These are phyloP conservation scores for Anguilla obscura DNA, from an alignment of 2,797 vertebrate genomes.

Conservation along the genomic window DNA sequence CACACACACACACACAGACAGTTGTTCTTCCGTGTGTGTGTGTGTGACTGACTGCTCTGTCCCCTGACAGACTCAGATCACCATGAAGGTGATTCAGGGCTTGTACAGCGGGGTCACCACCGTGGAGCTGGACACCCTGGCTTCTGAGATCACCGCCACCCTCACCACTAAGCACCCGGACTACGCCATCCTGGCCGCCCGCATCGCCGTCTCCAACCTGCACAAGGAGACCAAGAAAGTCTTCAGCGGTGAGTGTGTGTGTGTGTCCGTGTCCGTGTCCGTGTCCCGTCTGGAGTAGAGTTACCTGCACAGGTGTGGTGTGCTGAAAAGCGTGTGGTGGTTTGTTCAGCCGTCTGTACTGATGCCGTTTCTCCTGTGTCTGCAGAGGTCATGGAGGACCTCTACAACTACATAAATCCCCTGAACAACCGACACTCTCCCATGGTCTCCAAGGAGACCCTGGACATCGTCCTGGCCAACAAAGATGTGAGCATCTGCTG, in stretches of 20 bases:
- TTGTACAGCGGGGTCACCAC: constrained; percentile 95
- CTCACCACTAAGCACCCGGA: constrained; percentile 96
- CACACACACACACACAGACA: too few species aligned
- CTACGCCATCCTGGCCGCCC: constrained; percentile 92
- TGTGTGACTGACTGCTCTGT: constrained; percentile 21
- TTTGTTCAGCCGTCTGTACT: neutral
- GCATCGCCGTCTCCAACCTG: constrained; percentile 94
- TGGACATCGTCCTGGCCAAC: constrained; percentile 84
- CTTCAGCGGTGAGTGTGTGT: constrained; percentile 80
- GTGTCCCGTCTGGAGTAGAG: neutral
- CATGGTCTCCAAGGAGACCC: constrained; percentile 89
- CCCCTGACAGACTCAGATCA: constrained; percentile 85
- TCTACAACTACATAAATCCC: constrained; percentile 90
- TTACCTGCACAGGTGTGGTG: neutral
- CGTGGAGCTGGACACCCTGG: constrained; percentile 92
- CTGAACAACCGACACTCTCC: constrained; percentile 86
- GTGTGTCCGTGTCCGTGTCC: too few species aligned
- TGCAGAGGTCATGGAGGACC: constrained; percentile 94
- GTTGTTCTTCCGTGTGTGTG: neutral
- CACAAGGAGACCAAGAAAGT: constrained; percentile 99
- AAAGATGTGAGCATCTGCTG: constrained; percentile 80
- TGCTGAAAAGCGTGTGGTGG: neutral
- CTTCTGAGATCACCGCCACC: constrained; percentile 91
- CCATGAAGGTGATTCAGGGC: constrained; percentile 98
- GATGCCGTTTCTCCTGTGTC: constrained; percentile 4